Base-by-base conservation (phyloP, 2,797 vertebrate species). In the Xenentodon cancila region DNA sequence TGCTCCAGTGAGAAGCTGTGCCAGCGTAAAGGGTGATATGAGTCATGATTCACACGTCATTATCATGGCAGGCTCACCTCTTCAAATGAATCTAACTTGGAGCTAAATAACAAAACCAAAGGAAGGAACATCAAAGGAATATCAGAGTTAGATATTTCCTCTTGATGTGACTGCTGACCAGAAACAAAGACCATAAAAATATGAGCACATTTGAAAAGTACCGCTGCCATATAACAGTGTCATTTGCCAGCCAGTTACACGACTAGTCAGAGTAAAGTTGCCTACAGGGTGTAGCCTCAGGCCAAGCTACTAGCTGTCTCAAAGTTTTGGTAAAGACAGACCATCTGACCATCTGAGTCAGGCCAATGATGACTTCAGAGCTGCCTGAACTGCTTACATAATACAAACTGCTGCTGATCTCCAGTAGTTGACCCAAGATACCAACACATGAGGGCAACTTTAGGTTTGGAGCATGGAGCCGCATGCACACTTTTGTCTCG, bases 401-500 rank as follows among this genome's bases (percentile, higher is more conserved):
- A 54, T 49, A 64, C 3, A 53, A 54, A 56, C 56, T 47, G 9
- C 15, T 42, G 16, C 45, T 73, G 48, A 50, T 16, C 64, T 48
- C 45, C 21, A 82, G 77, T 60, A 82, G 79, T 64, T 86, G 85
- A 88, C 84, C 84, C 70, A 75, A 88, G 81, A 79, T 47, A 75
- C 64, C 75, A 84, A 73, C 66, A 72, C 51, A 55, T 48, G 71
- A 73, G 49, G 63, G 85, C 87, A 90, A 90, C 88, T 91, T 90
- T 79, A 87, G 80, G 87, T 84, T 77, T 55, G 50, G 51, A 77
- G 80, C 64, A 12, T 66, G 75, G 74, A 79, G 81, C 78, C 12
- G 82, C 91, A 91, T 91, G 91, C 90, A 87, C 77, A 82, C 70
- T 77, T 84, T 75, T 70, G 75, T 80, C 61, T 83, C 66, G 68